Base-by-base conservation (phyloP, 2,797 vertebrate species). In the Petrocephalus schoutedeni region DNA sequence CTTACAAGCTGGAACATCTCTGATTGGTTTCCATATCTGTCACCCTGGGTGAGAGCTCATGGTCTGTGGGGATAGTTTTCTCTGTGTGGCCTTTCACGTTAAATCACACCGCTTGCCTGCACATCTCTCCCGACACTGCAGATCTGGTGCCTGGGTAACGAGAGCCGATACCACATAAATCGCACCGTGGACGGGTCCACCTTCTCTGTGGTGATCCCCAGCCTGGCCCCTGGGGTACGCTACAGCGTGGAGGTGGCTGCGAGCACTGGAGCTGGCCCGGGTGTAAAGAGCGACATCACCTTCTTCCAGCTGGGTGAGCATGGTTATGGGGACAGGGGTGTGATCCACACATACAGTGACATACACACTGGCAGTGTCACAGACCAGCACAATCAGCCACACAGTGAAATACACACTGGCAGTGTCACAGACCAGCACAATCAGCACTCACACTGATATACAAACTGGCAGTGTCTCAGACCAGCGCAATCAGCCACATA, bases 121-220 rank as follows among this genome's bases (percentile, higher is more conserved):
- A 41, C 32, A 32, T 74, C 67, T 74, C 32, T 28, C 61, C 23
- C 9, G 88, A 58, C 90, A 89, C 23, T 87, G 87, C 88, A 99
- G 98, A 96, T 99, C 89, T 99, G 98, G 98, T 99, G 98, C 92
- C 96, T 99, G 51, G 98, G 98, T 88, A 99, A 99, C 88, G 98
- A 99, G 92, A 99, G 96, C 58, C 95, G 97, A 2, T 99, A 98
- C 92, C 98, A 99, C 7, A 95, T 99, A 19, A 99, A 99, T 95
- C 97, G 97, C 91, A 97, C 97, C 0, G 98, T 99, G 4, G 98
- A 99, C 0, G 97, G 97, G n/a, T 95, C 97, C 77, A 97, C 97
- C 41, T 95, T 97, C 82, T 98, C 98, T 0, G 94, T 98, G 74
- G 93, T 98, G 90, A 97, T 99, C 88, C 96, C 97, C 2, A 95